These are phyloP conservation scores for Dicentrarchus labrax DNA, from an alignment of 2,113 vertebrate species.

Conservation along the genomic window DNA sequence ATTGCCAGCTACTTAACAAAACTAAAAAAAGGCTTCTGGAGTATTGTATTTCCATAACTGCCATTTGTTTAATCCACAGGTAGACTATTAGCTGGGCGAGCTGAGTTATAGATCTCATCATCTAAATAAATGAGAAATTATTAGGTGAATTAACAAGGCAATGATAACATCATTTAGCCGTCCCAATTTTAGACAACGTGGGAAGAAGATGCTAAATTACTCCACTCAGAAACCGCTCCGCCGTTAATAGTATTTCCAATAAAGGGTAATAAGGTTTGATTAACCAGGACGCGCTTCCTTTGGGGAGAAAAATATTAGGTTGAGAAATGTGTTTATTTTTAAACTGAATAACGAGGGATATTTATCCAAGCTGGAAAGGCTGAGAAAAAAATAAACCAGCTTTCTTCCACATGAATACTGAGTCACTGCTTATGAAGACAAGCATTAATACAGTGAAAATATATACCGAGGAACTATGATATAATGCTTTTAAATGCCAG, in stretches of 20 bases:
- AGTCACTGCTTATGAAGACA: constrained; percentile 41
- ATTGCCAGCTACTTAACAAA: constrained; percentile 24
- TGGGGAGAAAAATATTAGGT: constrained; percentile 67
- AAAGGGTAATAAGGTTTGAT: constrained; percentile 77
- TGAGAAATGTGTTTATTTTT: constrained; percentile 73
- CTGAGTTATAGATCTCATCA: constrained; percentile 68
- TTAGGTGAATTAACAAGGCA: constrained; percentile 77
- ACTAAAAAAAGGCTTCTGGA: neutral
- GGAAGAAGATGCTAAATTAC: constrained; percentile 79
- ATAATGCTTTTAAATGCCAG: constrained; percentile 46
- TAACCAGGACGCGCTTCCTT: constrained; percentile 57
- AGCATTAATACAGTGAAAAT: constrained; percentile 53
- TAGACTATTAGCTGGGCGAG: constrained; percentile 56
- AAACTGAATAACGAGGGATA: constrained; percentile 55
- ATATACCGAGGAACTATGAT: constrained; percentile 43
- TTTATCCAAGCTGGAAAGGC: constrained; percentile 40
- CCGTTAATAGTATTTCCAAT: constrained; percentile 77
- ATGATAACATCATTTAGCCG: constrained; percentile 71
- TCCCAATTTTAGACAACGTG: constrained; percentile 73
- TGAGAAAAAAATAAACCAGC: constrained; percentile 5
- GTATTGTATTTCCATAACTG: constrained; percentile 41
- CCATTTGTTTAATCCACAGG: constrained; percentile 60
- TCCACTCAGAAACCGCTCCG: constrained; percentile 64
- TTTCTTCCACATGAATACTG: constrained; percentile 7
- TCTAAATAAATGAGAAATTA: constrained; percentile 78